Evolutionary conservation across 2,888 invertebrate species (phyloP).

Genomic region (Galeruca laticollis): DNA sequence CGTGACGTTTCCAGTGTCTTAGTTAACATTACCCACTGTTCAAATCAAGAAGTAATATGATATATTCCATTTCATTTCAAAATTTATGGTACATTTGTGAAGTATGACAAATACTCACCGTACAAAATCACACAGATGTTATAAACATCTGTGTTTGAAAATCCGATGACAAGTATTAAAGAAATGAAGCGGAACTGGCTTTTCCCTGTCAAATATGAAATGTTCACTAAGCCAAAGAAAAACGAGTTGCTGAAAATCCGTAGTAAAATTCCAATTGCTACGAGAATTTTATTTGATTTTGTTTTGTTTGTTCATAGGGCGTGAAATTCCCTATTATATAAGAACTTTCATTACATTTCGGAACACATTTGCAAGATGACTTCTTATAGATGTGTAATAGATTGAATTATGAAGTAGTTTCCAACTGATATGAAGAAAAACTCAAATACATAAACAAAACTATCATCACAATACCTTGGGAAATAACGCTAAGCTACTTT

Average conservation of each 20-base stretch:
- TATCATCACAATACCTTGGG: too few relatives aligned
- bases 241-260: constrained; percentile 12
- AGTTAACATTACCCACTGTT: too few relatives aligned
- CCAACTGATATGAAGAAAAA: too few relatives aligned
- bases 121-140: constrained; percentile 5
- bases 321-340: not conserved
- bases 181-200: constrained; percentile 30
- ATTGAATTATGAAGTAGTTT: too few relatives aligned
- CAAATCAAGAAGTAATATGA: too few relatives aligned
- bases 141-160: constrained; percentile 28
- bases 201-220: constrained; percentile 34
- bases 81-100: too few relatives aligned
- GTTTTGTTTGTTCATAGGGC: not conserved
- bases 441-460: too few relatives aligned
- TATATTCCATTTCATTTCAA: too few relatives aligned
- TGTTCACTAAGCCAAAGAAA: constrained; percentile 21
- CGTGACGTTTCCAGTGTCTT: too few relatives aligned
- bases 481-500: too few relatives aligned
- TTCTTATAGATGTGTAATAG: too few relatives aligned
- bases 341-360: not conserved
- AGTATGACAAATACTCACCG: not conserved
- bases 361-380: too few relatives aligned
- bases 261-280: constrained; percentile 17
- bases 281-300: constrained; percentile 13
- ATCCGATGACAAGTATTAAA: constrained; percentile 28